A percentile compares a stretch with the other conserved stretches of the same genome.
These are phyloP conservation scores for Pseudomyrmex pallidus DNA, from an alignment of 1,140 invertebrate species.

Conservation along the genomic window DNA sequence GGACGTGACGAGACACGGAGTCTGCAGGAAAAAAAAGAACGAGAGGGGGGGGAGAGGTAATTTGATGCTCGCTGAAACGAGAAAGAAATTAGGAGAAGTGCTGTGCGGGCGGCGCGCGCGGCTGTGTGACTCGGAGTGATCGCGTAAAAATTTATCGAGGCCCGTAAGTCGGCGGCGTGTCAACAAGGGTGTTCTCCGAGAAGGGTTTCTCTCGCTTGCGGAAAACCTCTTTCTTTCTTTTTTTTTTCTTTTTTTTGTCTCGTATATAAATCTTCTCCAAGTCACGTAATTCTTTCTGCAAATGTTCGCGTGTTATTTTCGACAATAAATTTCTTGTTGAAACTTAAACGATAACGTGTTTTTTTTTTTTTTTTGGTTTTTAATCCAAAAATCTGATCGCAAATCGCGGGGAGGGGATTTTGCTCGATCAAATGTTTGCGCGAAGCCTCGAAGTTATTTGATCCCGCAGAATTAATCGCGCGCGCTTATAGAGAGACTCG, in stretches of 20 bases:
- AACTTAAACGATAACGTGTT: too few species aligned
- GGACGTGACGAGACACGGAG: not conserved
- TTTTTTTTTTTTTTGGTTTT: too few species aligned
- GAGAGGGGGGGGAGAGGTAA: not conserved
- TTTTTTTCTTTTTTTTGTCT: not conserved
- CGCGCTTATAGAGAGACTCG: too few species aligned
- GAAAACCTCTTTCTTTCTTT: not conserved
- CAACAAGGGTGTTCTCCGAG: conserved; percentile 16
- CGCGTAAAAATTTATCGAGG: conserved; percentile 42
- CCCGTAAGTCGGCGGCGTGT: conserved; percentile 18
- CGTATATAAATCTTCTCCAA: not conserved
- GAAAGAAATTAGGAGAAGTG: conserved; percentile 43
- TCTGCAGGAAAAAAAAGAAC: not conserved
- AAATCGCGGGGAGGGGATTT: too few species aligned
- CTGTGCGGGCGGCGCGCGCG: not conserved
- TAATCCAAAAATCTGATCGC: too few species aligned
- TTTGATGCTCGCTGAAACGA: conserved; percentile 16
- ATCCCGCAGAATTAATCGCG: too few species aligned
- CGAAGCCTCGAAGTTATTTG: too few species aligned
- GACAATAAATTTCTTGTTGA: too few species aligned
- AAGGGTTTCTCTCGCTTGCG: not conserved
- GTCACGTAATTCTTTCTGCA: not conserved
- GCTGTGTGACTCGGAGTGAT: not conserved
- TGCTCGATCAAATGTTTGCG: too few species aligned
- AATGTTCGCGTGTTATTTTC: too few species aligned